phyloP scores from a whole-genome alignment of 2,797 vertebrate species.

The Amazonetta brasiliensis region DNA sequence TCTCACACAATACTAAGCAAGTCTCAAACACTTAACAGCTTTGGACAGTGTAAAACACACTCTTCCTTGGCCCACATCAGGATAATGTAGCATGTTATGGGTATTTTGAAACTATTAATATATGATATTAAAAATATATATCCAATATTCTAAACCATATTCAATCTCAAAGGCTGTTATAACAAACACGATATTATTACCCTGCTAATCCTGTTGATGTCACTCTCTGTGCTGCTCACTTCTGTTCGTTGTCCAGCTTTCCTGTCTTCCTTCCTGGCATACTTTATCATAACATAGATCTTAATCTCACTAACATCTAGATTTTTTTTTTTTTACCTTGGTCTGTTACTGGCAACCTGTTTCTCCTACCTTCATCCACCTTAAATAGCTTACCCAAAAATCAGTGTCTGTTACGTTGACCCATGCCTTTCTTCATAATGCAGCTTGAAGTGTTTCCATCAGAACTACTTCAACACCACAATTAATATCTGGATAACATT shows the following conservation, averaged over 20 bases:
- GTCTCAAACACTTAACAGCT: background rate
- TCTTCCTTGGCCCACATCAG: background rate
- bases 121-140: background rate
- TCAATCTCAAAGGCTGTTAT: background rate
- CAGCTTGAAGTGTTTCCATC: background rate
- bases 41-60: background rate
- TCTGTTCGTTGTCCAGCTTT: background rate
- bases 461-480: background rate
- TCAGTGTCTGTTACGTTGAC: no score
- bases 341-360: background rate
- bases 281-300: background rate
- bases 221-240: background rate
- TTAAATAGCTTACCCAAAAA: background rate
- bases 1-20: background rate
- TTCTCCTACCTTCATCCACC: background rate
- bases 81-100: background rate
- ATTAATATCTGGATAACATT: background rate
- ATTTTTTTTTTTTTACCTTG: background rate
- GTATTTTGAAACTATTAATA: background rate
- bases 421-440: background rate
- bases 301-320: background rate
- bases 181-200: background rate
- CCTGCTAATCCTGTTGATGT: background rate
- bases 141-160: background rate
- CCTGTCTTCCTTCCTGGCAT: background rate